Percentiles rank a stretch among this genome's conserved stretches.
Conservation (phyloP, 2,888 invertebrate species). For the Crioceris asparagi region DNA sequence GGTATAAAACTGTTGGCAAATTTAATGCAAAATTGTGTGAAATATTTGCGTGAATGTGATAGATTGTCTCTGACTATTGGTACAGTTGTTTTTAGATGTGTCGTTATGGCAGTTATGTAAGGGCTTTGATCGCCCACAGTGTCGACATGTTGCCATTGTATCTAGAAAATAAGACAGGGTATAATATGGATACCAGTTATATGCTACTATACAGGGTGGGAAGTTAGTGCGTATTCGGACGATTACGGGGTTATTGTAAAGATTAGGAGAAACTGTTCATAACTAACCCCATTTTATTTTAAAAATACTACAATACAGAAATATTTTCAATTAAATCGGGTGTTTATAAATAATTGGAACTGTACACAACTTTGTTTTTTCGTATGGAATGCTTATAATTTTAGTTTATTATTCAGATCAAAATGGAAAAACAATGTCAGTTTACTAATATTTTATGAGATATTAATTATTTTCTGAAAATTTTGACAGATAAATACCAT, state of each 20-base stretch:
- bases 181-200: neutral
- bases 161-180: conserved; percentile 37
- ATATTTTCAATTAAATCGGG: no score
- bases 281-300: no score
- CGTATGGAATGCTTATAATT: no score
- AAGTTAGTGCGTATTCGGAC: neutral
- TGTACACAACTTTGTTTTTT: no score
- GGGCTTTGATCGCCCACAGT: conserved; percentile 95
- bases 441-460: no score
- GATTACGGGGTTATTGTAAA: neutral
- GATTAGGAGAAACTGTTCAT: no score
- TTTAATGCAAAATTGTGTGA: conserved; percentile 94
- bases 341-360: no score
- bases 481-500: no score
- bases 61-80: conserved; percentile 85
- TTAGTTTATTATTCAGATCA: no score
- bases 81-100: conserved; percentile 75
- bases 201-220: neutral
- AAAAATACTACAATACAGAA: no score
- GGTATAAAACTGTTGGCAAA: conserved; percentile 94
- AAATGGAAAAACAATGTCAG: no score
- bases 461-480: no score
- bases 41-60: conserved; percentile 88
- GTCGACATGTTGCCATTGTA: conserved; percentile 87
- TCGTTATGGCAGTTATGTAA: conserved; percentile 83